These are phyloP conservation scores for Aphaenogaster rudis DNA, from an alignment of 1,140 invertebrate genomes.

Conservation along the genomic window DNA sequence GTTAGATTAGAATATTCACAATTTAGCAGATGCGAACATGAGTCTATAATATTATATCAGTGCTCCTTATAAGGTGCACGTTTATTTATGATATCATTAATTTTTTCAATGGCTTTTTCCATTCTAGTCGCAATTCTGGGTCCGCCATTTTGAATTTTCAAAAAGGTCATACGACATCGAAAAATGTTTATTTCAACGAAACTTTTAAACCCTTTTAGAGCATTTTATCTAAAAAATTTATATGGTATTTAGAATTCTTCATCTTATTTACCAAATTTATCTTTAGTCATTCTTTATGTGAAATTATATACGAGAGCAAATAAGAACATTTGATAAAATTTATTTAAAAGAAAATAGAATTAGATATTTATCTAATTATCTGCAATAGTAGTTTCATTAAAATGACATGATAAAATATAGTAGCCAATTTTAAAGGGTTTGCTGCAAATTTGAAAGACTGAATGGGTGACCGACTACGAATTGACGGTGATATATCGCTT, in stretches of 20 bases:
- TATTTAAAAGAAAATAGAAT: neutral
- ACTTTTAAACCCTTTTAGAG: no score
- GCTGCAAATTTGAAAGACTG: neutral
- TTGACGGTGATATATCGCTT: conserved; percentile 29
- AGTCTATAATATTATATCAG: no score
- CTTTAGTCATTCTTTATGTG: neutral
- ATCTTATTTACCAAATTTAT: conserved; percentile 25
- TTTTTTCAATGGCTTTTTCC: no score
- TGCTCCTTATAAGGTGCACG: no score
- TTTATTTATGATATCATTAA: no score
- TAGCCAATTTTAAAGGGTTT: neutral
- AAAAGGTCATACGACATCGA: no score
- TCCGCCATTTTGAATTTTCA: no score
- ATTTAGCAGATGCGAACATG: no score
- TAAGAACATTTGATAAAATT: neutral
- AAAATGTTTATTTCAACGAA: no score
- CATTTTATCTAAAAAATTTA: neutral
- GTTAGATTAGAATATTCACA: no score
- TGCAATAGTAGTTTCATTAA: neutral
- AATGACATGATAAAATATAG: neutral
- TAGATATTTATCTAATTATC: neutral
- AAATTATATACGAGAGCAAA: neutral
- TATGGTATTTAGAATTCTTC: neutral
- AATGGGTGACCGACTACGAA: conserved; percentile 5
- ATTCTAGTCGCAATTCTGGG: no score